These are phyloP conservation scores for Callimorpha dominula DNA, from an alignment of 2,888 invertebrate species.

Conservation along the genomic window DNA sequence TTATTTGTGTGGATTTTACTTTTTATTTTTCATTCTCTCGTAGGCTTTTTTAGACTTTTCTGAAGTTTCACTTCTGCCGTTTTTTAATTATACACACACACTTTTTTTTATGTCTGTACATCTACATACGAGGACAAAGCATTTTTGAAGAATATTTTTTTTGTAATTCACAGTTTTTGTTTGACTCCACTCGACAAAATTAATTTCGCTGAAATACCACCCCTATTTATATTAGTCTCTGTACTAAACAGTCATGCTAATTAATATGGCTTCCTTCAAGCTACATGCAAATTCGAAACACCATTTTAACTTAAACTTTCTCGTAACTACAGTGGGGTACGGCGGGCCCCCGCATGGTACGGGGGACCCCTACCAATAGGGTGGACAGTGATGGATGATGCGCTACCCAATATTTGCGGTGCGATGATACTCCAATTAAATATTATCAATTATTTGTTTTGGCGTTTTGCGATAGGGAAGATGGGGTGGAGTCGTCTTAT, in stretches of 20 bases:
- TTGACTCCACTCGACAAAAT: background rate
- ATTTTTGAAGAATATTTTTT: no score
- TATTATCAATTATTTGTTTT: conserved; percentile 50
- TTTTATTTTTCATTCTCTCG: no score
- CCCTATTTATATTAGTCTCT: background rate
- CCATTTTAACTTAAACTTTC: conserved; percentile 16
- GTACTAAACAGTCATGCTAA: background rate
- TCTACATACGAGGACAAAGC: no score
- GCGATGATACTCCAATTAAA: conserved; percentile 50
- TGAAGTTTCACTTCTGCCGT: no score
- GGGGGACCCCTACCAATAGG: conserved; percentile 20
- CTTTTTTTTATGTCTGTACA: no score
- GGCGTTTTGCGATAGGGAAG: conserved; percentile 10
- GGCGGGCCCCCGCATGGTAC: background rate
- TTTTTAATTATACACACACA: no score
- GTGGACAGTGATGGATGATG: conserved; percentile 48
- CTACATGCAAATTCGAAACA: conserved; percentile 8
- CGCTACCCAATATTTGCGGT: conserved; percentile 34
- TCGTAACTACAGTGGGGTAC: background rate
- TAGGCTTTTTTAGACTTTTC: no score
- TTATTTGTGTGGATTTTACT: no score
- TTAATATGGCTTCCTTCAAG: conserved; percentile 7
- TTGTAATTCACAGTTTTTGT: no score
- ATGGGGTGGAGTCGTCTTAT: conserved; percentile 21
- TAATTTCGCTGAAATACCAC: background rate